These are phyloP conservation scores for Nomada ruficornis DNA, from an alignment of 2,888 invertebrate species.

Conservation along the genomic window DNA sequence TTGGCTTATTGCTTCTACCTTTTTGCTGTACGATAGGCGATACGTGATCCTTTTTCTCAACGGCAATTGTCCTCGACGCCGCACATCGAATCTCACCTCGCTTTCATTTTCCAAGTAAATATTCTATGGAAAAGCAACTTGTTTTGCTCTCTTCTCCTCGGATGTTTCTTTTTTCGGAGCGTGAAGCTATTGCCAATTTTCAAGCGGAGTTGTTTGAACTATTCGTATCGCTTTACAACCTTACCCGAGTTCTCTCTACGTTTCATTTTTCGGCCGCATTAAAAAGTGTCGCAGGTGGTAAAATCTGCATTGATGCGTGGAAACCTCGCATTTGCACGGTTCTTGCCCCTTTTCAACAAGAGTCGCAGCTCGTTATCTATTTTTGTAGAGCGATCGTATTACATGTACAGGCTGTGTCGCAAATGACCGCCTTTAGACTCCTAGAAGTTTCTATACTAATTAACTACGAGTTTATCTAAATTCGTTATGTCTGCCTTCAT, in stretches of 20 bases:
- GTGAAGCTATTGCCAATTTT: neutral
- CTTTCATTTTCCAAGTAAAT: conserved; percentile 1
- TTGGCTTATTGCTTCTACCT: conserved; percentile 31
- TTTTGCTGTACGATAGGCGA: conserved; percentile 27
- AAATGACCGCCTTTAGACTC: neutral
- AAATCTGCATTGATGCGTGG: neutral
- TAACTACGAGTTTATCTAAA: conserved; percentile 52
- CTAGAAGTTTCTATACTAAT: conserved; percentile 54
- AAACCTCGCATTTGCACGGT: neutral
- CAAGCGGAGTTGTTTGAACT: neutral
- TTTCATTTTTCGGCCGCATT: too few species aligned
- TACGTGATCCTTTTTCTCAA: neutral
- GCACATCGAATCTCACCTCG: conserved; percentile 18
- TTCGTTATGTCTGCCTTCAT: conserved; percentile 1
- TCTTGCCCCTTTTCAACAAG: neutral
- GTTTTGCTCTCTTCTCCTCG: neutral
- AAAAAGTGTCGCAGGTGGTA: too few species aligned
- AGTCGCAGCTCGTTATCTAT: neutral
- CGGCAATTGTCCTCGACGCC: neutral
- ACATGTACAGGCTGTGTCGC: neutral
- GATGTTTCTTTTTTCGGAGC: neutral
- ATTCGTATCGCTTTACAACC: neutral
- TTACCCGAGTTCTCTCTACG: neutral
- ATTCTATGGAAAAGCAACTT: conserved; percentile 4
- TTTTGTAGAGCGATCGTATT: conserved; percentile 20